phyloP scores from a whole-genome alignment of 2,113 vertebrate species.

The Lutjanus erythropterus region DNA sequence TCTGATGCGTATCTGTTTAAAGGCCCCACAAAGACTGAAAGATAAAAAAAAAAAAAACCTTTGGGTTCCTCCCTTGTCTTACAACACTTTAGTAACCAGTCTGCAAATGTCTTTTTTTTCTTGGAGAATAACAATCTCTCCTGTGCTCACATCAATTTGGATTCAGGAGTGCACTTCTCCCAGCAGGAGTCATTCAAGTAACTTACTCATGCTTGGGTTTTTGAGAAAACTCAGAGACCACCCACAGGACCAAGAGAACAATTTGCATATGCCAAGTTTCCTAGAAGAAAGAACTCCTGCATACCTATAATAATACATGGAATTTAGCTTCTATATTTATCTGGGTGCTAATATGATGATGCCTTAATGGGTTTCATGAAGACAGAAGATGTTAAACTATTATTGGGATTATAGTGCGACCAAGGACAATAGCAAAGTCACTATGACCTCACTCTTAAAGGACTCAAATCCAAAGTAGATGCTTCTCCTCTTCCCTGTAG shows the following conservation, averaged over 20 bases:
- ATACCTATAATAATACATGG: not conserved
- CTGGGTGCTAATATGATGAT: not conserved
- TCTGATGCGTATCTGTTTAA: slow-evolving; percentile 16
- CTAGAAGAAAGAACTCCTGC: not conserved
- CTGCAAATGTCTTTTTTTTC: not conserved
- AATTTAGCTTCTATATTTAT: not conserved
- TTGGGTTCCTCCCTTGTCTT: not conserved
- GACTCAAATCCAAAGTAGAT: no score
- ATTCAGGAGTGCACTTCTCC: slow-evolving; percentile 33
- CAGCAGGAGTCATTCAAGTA: slow-evolving; percentile 38
- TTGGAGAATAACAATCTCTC: slow-evolving; percentile 2
- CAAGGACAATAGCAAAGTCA: not conserved
- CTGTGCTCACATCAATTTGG: slow-evolving; percentile 3
- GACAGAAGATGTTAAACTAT: not conserved
- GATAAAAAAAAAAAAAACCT: not conserved
- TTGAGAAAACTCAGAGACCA: slow-evolving; percentile 42
- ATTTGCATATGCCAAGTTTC: slow-evolving; percentile 35
- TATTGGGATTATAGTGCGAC: not conserved
- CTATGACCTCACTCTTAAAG: not conserved
- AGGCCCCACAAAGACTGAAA: not conserved
- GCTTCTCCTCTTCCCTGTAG: no score
- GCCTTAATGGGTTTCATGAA: not conserved
- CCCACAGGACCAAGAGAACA: slow-evolving; percentile 25
- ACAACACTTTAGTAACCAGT: not conserved
- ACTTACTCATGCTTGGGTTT: slow-evolving; percentile 30